Evolutionary conservation across 1,140 invertebrate genomes (phyloP).

Genomic region (Panonychus citri): DNA sequence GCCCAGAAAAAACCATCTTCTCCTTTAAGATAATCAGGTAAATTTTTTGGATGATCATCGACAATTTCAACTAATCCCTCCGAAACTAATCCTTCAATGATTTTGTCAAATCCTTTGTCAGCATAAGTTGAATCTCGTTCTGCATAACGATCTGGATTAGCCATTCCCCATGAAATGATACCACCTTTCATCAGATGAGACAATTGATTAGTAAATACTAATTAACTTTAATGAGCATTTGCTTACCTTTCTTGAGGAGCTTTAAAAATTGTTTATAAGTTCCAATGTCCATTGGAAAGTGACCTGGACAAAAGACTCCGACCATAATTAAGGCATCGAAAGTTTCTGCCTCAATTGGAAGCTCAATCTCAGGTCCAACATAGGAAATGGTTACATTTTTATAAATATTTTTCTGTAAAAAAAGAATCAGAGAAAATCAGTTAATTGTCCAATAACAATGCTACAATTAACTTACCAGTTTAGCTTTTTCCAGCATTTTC

Average conservation of each 20-base stretch:
- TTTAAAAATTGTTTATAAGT: conserved; percentile 11
- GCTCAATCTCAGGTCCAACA: conserved; percentile 1
- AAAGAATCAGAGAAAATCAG: neutral
- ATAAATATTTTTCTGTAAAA: conserved; percentile 9
- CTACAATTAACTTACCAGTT: neutral
- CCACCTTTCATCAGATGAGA: neutral
- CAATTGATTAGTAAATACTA: neutral
- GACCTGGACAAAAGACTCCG: conserved; percentile 14
- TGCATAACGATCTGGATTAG: neutral
- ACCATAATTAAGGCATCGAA: conserved; percentile 14
- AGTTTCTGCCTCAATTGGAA: conserved; percentile 10
- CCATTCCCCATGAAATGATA: neutral
- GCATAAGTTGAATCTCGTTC: neutral
- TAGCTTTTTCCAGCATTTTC: neutral
- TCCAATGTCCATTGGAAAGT: conserved; percentile 8
- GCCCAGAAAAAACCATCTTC: neutral
- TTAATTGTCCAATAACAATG: neutral
- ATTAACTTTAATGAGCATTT: too few relatives aligned
- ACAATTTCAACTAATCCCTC: neutral
- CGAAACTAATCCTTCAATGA: neutral
- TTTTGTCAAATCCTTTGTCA: neutral
- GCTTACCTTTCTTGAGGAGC: conserved; percentile 12
- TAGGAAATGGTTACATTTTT: conserved; percentile 8
- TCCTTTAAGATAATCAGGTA: neutral
- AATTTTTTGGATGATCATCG: neutral